phyloP scores from a whole-genome alignment of 2,797 vertebrate genomes.

The Urophycis tenuis region DNA sequence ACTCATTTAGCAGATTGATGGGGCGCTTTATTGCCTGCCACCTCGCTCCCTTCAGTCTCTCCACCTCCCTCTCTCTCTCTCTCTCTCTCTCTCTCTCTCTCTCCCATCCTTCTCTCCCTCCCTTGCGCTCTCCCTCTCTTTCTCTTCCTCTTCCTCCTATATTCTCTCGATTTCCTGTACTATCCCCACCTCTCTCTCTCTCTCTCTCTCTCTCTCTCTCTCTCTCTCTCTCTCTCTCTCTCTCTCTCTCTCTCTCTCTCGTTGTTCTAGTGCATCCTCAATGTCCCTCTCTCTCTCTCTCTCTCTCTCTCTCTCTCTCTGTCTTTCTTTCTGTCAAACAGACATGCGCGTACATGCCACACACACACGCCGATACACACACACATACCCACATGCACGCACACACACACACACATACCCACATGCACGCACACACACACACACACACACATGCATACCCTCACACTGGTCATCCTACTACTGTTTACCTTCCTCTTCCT shows the following conservation, averaged over 20 bases:
- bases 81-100: conserved; percentile 31
- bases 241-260: background rate
- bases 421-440: conserved; percentile 1
- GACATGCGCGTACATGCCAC: no score
- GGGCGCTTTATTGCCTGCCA: conserved; percentile 63
- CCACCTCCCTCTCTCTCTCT: conserved; percentile 32
- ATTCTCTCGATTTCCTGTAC: no score
- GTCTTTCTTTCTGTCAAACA: background rate
- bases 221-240: conserved; percentile 12
- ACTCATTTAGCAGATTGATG: conserved; percentile 69
- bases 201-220: conserved; percentile 21
- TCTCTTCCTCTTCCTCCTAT: conserved; percentile 47
- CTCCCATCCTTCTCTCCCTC: conserved; percentile 16
- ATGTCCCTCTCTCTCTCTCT: background rate
- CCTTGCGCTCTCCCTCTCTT: conserved; percentile 21
- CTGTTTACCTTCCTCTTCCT: background rate
- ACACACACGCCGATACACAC: background rate
- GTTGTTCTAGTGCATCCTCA: no score
- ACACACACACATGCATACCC: background rate
- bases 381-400: background rate
- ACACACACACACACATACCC: background rate
- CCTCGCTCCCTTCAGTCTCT: conserved; percentile 46
- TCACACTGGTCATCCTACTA: background rate
- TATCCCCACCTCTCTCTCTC: conserved; percentile 23
- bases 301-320: background rate